Percentiles rank a stretch among this genome's conserved stretches.
Evolutionary conservation across 2,888 invertebrate species (phyloP).

Genomic region (Malthinus seriepunctatus): DNA sequence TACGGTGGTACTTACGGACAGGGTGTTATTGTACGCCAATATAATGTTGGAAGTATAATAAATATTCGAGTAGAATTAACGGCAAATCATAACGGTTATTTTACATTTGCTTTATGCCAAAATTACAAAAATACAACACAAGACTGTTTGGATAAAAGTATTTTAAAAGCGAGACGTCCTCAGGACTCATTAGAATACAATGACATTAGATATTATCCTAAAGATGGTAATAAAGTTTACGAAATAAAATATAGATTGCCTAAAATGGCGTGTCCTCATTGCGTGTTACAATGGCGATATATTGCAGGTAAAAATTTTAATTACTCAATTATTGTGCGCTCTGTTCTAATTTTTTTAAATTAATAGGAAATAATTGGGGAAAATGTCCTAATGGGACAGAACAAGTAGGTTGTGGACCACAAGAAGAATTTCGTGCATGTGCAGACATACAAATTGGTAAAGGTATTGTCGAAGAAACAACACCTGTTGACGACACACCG

Average conservation of each 20-base stretch:
- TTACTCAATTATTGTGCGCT: background rate
- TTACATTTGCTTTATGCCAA: conserved; percentile 82
- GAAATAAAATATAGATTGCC: conserved; percentile 65
- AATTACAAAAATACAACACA: conserved; percentile 72
- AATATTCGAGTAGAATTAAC: conserved; percentile 82
- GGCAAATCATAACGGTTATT: conserved; percentile 84
- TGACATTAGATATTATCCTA: conserved; percentile 70
- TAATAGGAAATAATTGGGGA: conserved; percentile 75
- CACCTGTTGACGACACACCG: conserved; percentile 52
- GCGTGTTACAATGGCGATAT: conserved; percentile 88
- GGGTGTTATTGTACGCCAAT: conserved; percentile 80
- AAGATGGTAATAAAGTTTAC: conserved; percentile 77
- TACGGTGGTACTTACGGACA: conserved; percentile 82
- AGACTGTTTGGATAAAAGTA: conserved; percentile 75
- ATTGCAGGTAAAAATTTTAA: conserved; percentile 64
- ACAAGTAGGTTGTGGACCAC: conserved; percentile 84
- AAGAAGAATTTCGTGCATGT: conserved; percentile 86
- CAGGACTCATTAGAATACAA: conserved; percentile 56
- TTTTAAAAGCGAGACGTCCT: conserved; percentile 60
- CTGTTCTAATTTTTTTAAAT: background rate
- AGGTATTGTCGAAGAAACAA: conserved; percentile 53
- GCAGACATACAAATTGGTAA: conserved; percentile 78
- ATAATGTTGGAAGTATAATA: conserved; percentile 68
- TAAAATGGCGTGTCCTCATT: conserved; percentile 74
- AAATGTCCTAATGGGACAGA: conserved; percentile 72